Evolutionary conservation across 2,888 invertebrate genomes (phyloP), one percentile per base, ranked within the genome.

Genomic region (Nymphalis c-album): DNA sequence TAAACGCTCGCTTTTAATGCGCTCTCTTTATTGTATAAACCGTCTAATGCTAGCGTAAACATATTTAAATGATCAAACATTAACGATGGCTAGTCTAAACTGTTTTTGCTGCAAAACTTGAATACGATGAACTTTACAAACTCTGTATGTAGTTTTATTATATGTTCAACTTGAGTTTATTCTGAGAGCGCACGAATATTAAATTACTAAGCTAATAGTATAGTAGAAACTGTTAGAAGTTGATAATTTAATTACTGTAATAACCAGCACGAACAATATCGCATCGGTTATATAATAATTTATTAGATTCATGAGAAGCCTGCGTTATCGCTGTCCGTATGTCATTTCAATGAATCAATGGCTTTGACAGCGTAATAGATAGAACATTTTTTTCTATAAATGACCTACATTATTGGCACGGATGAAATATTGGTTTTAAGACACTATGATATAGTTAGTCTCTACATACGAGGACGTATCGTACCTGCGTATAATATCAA

Each of bases 1-100:
- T 73, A 73, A 72, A 73, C 73, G 70, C 60, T 20, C 64, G 65
- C 61, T 60, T 69, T 69, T 71, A 73, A 72, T 69, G 70, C 64
- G 67, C 67, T 60, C 69, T 67, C 71, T 72, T 71, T 73, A 73
- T 69, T 69, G 68, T 68, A 71, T 67, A 53, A 63, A 68, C 67
- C 64, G 68, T 70, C 67, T 71, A 64, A 69, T 66, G 65, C 62
- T 60, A 66, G 57, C 55, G 68, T 71, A 71, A 69, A 73, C 69
- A 68, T 73, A 70, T 73, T 64, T 67, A 69, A 70, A 68, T 73
- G 66, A 71, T 66, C 64, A 62, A 59, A 71, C 61, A 67, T 67
- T 69, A 64, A 66, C 55, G 26, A 63, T 47, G 65, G 55, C 55
- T 60, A 22, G 55, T 69, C 61, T 66, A 18, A 47, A 68, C 31